Evolutionary conservation across 2,113 vertebrate species (phyloP).

Genomic region (Pluvialis apricaria): DNA sequence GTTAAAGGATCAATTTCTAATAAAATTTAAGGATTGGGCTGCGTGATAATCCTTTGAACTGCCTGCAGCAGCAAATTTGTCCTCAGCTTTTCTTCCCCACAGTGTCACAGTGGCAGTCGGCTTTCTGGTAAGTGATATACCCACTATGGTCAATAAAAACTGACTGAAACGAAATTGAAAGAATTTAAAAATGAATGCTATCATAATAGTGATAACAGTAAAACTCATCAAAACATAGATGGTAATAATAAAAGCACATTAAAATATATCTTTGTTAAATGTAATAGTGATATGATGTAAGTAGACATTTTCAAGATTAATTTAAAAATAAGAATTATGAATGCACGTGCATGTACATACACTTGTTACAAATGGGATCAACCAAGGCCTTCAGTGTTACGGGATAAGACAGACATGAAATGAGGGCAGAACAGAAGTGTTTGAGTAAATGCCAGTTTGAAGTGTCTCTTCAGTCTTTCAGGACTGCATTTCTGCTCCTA

Average conservation of each 20-base stretch:
- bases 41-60: constrained; percentile 17
- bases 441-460: not conserved
- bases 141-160: not conserved
- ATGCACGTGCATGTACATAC: rapidly evolving
- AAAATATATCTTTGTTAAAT: not conserved
- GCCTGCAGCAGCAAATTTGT: not conserved
- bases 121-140: not conserved
- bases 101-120: not conserved
- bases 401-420: not conserved
- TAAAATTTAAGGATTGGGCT: constrained; percentile 14
- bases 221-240: not conserved
- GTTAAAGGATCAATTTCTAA: constrained; percentile 54
- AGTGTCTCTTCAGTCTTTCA: not conserved
- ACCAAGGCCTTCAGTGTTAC: not conserved
- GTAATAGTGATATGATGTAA: not conserved
- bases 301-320: not conserved
- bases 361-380: not conserved
- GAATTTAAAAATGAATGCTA: not conserved
- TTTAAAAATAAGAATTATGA: not conserved
- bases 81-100: not conserved
- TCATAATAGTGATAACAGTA: not conserved
- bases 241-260: not conserved
- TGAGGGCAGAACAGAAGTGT: not conserved
- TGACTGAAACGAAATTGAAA: not conserved
- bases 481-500: not conserved